Conservation (phyloP, 2,888 invertebrate species). For the Bellardia bayeri region DNA sequence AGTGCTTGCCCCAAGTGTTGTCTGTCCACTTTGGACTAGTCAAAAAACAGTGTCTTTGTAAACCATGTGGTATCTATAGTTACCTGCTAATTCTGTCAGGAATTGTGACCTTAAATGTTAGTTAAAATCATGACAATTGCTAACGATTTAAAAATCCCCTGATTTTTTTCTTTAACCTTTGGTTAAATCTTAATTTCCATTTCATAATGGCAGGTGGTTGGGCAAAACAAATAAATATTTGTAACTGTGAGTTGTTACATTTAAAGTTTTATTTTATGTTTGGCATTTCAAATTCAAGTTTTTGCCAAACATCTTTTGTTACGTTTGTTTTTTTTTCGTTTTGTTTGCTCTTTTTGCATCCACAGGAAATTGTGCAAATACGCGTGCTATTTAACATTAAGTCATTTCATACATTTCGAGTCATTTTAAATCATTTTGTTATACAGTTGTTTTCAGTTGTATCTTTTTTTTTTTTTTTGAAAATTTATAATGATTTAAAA, state of each 20-base stretch:
- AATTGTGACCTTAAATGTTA: no score
- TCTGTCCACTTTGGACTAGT: no score
- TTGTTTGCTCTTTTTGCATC: slow-evolving; percentile 15
- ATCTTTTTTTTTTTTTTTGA: slow-evolving; percentile 11
- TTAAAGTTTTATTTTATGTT: background rate
- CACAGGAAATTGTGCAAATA: slow-evolving; percentile 64
- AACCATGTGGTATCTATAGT: no score
- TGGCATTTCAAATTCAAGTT: background rate
- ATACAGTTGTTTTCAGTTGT: background rate
- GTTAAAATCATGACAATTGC: no score
- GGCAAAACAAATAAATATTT: background rate
- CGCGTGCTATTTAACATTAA: slow-evolving; percentile 63
- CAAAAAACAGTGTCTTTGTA: no score
- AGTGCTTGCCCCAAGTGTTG: no score
- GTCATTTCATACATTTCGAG: slow-evolving; percentile 5
- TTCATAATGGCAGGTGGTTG: background rate
- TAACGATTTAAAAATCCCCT: no score
- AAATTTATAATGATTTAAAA: slow-evolving; percentile 27
- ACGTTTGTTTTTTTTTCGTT: background rate
- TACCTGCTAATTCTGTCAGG: no score
- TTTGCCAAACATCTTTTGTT: slow-evolving; percentile 4
- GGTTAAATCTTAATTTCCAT: no score
- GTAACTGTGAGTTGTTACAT: slow-evolving; percentile 16
- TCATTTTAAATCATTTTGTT: slow-evolving; percentile 21
- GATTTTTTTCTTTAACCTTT: no score